These are phyloP conservation scores for Odontophorus gujanensis DNA, from an alignment of 2,113 vertebrate species.

Conservation along the genomic window DNA sequence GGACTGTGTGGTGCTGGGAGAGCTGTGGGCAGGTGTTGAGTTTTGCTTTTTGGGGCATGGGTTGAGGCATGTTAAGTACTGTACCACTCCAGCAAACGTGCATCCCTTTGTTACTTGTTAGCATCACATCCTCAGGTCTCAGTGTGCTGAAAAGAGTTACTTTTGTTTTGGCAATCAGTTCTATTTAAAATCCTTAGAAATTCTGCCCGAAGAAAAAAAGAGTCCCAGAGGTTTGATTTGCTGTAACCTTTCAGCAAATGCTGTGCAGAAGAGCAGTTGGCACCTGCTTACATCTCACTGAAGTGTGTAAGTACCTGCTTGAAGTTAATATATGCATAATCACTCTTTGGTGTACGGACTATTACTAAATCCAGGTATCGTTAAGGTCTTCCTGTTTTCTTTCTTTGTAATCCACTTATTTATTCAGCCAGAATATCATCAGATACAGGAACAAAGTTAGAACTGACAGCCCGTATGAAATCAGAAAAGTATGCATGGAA, in stretches of 20 bases:
- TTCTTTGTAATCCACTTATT: background rate
- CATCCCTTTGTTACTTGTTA: background rate
- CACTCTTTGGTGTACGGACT: background rate
- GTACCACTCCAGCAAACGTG: background rate
- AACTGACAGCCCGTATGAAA: background rate
- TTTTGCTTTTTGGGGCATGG: background rate
- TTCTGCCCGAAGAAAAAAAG: background rate
- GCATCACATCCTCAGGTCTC: background rate
- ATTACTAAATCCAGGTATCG: conserved; percentile 34
- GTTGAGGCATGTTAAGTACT: too few species aligned
- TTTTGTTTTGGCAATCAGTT: background rate
- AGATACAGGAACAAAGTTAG: background rate
- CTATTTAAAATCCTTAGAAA: conserved; percentile 1
- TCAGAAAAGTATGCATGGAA: background rate
- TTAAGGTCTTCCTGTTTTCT: background rate
- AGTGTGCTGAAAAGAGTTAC: background rate
- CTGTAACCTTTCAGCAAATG: background rate
- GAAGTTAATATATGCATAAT: conserved; percentile 6
- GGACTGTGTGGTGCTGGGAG: rapidly evolving
- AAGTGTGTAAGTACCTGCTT: background rate
- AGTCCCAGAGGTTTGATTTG: background rate
- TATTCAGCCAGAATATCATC: background rate
- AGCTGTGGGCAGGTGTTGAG: background rate
- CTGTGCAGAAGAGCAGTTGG: conserved; percentile 22
- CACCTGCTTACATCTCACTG: background rate